Evolutionary conservation across 2,113 vertebrate genomes (phyloP).

Genomic region (Chionodraco myersi): DNA sequence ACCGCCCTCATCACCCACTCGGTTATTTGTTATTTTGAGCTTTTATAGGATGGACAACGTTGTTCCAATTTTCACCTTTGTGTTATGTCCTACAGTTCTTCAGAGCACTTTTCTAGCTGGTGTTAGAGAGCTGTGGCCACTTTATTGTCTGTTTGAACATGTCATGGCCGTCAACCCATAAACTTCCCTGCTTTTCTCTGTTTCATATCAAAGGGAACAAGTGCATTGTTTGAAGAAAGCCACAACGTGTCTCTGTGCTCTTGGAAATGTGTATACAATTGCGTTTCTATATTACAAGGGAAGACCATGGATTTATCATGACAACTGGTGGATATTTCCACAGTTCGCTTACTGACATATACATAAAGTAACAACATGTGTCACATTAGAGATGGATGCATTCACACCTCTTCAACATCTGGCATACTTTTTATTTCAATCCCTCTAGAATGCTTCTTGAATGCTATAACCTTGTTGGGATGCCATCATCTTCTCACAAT

Average conservation of each 20-base stretch:
- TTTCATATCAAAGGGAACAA: neutral
- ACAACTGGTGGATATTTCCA: neutral
- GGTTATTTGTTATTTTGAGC: constrained; percentile 25
- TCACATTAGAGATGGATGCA: neutral
- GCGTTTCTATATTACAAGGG: neutral
- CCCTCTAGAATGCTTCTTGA: neutral
- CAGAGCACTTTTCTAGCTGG: constrained; percentile 35
- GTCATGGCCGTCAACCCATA: constrained; percentile 9
- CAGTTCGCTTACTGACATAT: neutral
- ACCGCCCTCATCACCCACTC: constrained; percentile 17
- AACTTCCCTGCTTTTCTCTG: constrained; percentile 25
- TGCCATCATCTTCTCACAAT: no score
- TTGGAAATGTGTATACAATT: no score
- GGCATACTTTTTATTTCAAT: neutral
- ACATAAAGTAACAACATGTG: neutral
- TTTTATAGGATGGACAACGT: constrained; percentile 27
- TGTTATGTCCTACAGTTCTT: constrained; percentile 53
- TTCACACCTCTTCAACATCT: neutral
- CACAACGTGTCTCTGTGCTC: no score
- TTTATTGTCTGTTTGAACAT: constrained; percentile 54
- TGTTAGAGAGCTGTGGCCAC: constrained; percentile 49
- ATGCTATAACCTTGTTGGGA: neutral
- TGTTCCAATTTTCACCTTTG: constrained; percentile 53
- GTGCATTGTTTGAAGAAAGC: no score
- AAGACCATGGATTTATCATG: neutral